phyloP scores from a whole-genome alignment of 2,888 invertebrate genomes.

The Patella depressa region DNA sequence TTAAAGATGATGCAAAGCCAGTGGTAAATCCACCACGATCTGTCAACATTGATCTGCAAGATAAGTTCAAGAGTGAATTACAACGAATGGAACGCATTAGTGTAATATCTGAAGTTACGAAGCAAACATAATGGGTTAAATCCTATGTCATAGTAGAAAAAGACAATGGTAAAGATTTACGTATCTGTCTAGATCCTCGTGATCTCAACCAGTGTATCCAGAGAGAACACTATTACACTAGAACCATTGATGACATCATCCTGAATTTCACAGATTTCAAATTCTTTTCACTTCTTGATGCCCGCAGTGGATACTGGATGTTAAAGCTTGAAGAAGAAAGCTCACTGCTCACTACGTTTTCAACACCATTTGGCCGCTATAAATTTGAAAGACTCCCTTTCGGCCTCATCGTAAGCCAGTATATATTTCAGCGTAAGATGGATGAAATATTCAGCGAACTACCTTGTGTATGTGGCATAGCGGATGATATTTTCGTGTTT shows the following conservation, averaged over 20 bases:
- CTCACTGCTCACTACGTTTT: slow-evolving; percentile 36
- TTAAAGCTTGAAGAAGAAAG: slow-evolving; percentile 24
- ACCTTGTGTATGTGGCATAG: slow-evolving; percentile 25
- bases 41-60: slow-evolving; percentile 15
- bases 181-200: slow-evolving; percentile 33
- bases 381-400: slow-evolving; percentile 34
- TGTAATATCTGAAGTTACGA: slow-evolving; percentile 27
- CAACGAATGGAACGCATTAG: slow-evolving; percentile 26
- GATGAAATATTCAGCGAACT: slow-evolving; percentile 17
- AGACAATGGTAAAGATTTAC: slow-evolving; percentile 14
- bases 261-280: slow-evolving; percentile 27
- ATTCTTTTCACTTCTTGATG: slow-evolving; percentile 37
- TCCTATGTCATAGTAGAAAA: slow-evolving; percentile 22
- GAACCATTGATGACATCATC: slow-evolving; percentile 39
- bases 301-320: slow-evolving; percentile 37
- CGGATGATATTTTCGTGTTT: slow-evolving; percentile 29
- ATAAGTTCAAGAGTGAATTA: slow-evolving; percentile 23
- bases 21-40: slow-evolving; percentile 28
- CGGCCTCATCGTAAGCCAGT: slow-evolving; percentile 30
- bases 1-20: slow-evolving; percentile 16
- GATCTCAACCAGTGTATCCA: slow-evolving; percentile 35
- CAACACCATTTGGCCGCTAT: slow-evolving; percentile 34
- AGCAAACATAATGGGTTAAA: slow-evolving; percentile 30
- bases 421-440: slow-evolving; percentile 34
- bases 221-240: slow-evolving; percentile 31